These are phyloP conservation scores for Pipa parva DNA, from an alignment of 2,113 vertebrate species.

Conservation along the genomic window DNA sequence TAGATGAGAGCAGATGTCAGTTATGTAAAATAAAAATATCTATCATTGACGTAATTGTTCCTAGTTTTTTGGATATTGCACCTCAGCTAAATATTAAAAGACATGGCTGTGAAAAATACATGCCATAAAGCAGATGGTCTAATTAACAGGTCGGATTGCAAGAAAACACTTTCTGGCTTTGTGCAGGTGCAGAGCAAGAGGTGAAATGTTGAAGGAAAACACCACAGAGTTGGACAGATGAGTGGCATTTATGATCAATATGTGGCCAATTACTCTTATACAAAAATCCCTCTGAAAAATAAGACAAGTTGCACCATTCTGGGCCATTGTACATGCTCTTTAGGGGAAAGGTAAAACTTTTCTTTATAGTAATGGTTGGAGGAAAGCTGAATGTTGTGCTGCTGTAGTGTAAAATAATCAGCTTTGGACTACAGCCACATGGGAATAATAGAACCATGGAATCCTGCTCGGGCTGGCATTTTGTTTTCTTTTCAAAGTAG, in stretches of 20 bases:
- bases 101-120: constrained; percentile 35
- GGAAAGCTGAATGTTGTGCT: constrained; percentile 45
- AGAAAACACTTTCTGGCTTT: constrained; percentile 21
- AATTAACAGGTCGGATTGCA: constrained; percentile 36
- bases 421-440: constrained; percentile 53
- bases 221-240: constrained; percentile 39
- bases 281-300: constrained; percentile 31
- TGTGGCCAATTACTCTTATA: constrained; percentile 42
- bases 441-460: constrained; percentile 52
- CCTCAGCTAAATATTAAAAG: background rate
- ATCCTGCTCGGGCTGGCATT: constrained; percentile 36
- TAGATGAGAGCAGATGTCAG: too few relatives aligned
- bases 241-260: constrained; percentile 42
- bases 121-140: constrained; percentile 33
- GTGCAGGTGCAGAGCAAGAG: constrained; percentile 37
- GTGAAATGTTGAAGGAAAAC: constrained; percentile 24
- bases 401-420: constrained; percentile 59
- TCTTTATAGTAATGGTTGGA: constrained; percentile 48
- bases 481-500: constrained; percentile 29
- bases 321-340: constrained; percentile 31
- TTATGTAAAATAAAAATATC: too few relatives aligned
- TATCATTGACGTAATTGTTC: background rate
- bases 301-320: constrained; percentile 33
- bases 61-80: background rate
- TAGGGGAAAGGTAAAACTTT: constrained; percentile 46